A percentile compares a stretch with the other conserved stretches of the same genome.
Conservation (phyloP, 2,113 vertebrate genomes). For the Gobio gobio region DNA sequence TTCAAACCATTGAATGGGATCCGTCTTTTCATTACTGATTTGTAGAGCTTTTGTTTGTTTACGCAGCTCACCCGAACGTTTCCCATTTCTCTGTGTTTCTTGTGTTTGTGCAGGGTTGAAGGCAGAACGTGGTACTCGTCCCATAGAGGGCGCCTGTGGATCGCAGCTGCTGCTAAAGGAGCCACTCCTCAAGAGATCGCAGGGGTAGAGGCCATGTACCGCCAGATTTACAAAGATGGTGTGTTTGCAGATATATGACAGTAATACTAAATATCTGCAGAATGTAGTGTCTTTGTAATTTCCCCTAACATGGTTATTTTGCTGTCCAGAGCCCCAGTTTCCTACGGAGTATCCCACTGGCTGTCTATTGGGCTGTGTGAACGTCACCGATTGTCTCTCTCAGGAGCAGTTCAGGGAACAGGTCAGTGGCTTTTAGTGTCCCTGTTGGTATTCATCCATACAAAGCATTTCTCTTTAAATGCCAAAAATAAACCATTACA, state of each 20-base stretch:
- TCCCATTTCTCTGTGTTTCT: background rate
- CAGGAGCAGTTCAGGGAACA: slow-evolving; percentile 92
- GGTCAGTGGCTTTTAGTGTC: slow-evolving; percentile 74
- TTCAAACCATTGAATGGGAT: background rate
- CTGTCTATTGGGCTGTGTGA: slow-evolving; percentile 91
- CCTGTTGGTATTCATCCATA: background rate
- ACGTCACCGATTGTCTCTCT: slow-evolving; percentile 87
- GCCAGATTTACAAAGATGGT: slow-evolving; percentile 83
- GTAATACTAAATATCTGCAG: background rate
- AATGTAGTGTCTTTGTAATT: background rate
- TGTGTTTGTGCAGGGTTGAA: slow-evolving; percentile 82
- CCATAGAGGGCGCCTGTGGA: slow-evolving; percentile 94
- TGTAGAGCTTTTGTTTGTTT: background rate
- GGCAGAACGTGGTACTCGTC: slow-evolving; percentile 95
- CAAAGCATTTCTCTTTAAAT: background rate
- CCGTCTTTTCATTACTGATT: background rate
- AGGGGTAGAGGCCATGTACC: slow-evolving; percentile 86
- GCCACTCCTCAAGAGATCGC: slow-evolving; percentile 88
- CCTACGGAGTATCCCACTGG: slow-evolving; percentile 90
- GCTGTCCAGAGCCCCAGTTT: slow-evolving; percentile 83
- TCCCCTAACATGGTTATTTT: background rate
- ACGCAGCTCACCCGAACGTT: background rate
- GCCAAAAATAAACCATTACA: too few species aligned
- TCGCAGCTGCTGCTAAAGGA: slow-evolving; percentile 90
- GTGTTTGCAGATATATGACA: slow-evolving; percentile 24